Evolutionary conservation across 1,140 invertebrate genomes (phyloP), one percentile per base, ranked within the genome.

Genomic region (Notospermus geniculatus): DNA sequence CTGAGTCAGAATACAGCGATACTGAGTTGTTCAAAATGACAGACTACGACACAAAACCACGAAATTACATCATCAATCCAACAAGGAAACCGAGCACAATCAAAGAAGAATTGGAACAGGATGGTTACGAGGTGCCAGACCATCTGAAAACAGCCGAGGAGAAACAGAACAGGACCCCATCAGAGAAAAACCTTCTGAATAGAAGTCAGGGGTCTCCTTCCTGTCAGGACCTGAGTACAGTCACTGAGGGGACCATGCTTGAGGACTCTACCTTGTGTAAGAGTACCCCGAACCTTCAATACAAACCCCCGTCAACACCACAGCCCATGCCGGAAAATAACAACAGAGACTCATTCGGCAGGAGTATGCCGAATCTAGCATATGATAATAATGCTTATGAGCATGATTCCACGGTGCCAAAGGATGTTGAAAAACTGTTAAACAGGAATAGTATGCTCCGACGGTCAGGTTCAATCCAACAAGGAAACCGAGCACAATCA

Each of bases 301-400:
- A 23, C n/a, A 50, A 19, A 7, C 46, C 46, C 9, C 46, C 46
- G 5, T 4, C 19, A 23, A 9, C n/a, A 27, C 46, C 46, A 5
- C n/a, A 4, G 5, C 4, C 4, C 5, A n/a, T 5, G n/a, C 46
- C n/a, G n/a, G 46, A 50, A n/a, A 23, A 23, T 7, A 27, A 27
- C 46, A 19, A 27, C 4, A 5, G 19, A 27, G 46, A 50, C 46
- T 23, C 46, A 5, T 50, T 23, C 25, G n/a, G n/a, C 9, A 5
- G n/a, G n/a, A 50, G 46, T 27, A 50, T 50, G 46, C 46, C 46
- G n/a, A 50, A 50, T 50, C n/a, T 50, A 50, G 46, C 46, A 50
- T 50, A 23, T n/a, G n/a, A 7, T n/a, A 50, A 50, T 27, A n/a
- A 50, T 50, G n/a, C 19, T 50, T 50, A 50, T 27, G 46, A 50